These are phyloP conservation scores for Lepidocyrtinus sp. DNA, from an alignment of 2,888 invertebrate species.

Conservation along the genomic window DNA sequence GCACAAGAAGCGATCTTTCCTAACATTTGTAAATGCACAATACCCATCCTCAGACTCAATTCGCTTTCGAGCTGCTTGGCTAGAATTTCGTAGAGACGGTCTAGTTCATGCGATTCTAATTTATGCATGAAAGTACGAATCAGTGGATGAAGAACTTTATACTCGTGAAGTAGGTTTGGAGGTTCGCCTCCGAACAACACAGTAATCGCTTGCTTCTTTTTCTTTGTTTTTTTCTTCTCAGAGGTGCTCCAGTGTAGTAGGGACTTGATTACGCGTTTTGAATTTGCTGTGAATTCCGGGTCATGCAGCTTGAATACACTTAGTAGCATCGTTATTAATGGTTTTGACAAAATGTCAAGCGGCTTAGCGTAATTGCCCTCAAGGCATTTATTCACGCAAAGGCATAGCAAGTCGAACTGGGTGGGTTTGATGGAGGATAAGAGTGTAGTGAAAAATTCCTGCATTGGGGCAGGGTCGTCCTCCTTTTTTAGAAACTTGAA, in stretches of 20 bases:
- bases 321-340: slow-evolving; percentile 25
- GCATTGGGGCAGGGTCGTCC: slow-evolving; percentile 9
- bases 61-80: neutral
- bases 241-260: slow-evolving; percentile 36
- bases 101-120: slow-evolving; percentile 24
- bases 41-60: slow-evolving; percentile 37
- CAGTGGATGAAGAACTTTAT: slow-evolving; percentile 26
- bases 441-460: slow-evolving; percentile 55
- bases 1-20: slow-evolving; percentile 23
- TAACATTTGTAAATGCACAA: slow-evolving; percentile 35
- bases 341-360: slow-evolving; percentile 15
- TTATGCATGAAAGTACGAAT: slow-evolving; percentile 22
- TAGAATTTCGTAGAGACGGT: slow-evolving; percentile 1
- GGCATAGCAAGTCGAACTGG: slow-evolving; percentile 58
- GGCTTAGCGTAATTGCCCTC: slow-evolving; percentile 39
- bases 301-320: slow-evolving; percentile 41
- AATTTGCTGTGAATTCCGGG: slow-evolving; percentile 21
- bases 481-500: slow-evolving; percentile 6
- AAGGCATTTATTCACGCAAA: slow-evolving; percentile 35
- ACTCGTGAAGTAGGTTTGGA: slow-evolving; percentile 49
- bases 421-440: slow-evolving; percentile 53
- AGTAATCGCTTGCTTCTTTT: slow-evolving; percentile 39
- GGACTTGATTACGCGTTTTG: neutral
- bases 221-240: neutral
- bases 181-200: slow-evolving; percentile 45